These are phyloP conservation scores for Nothoprocta perdicaria DNA, from an alignment of 2,113 vertebrate genomes.

Conservation along the genomic window DNA sequence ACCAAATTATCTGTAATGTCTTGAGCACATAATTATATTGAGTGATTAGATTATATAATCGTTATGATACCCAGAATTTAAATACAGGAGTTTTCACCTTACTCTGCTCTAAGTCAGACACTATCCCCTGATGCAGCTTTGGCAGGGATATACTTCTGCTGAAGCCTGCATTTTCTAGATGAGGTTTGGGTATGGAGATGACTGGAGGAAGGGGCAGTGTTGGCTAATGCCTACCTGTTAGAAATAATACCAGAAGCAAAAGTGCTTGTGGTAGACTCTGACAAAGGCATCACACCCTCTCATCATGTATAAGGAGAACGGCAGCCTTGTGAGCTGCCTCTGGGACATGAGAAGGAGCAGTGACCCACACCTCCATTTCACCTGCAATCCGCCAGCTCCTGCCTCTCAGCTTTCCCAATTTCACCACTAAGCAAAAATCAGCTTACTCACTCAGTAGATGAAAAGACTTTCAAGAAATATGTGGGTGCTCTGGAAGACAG, in stretches of 20 bases:
- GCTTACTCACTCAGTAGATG: conserved; percentile 45
- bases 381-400: not conserved
- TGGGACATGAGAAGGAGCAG: not conserved
- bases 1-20: conserved; percentile 22
- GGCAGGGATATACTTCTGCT: not conserved
- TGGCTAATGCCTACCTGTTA: not conserved
- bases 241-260: not conserved
- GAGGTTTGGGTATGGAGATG: not conserved
- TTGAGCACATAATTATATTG: conserved; percentile 26
- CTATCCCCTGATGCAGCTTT: not conserved
- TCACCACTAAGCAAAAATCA: conserved; percentile 24
- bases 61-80: not conserved
- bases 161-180: conserved; percentile 3
- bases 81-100: not conserved
- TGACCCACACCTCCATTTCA: not conserved
- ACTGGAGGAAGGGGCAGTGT: not conserved
- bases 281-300: not conserved
- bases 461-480: conserved; percentile 36
- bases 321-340: not conserved
- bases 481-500: conserved; percentile 28
- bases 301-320: not conserved
- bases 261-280: not conserved
- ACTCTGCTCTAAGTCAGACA: not conserved
- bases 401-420: not conserved
- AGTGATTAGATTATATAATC: not conserved